These are phyloP conservation scores for Amazona vittata DNA, from an alignment of 2,113 vertebrate genomes.

Conservation along the genomic window DNA sequence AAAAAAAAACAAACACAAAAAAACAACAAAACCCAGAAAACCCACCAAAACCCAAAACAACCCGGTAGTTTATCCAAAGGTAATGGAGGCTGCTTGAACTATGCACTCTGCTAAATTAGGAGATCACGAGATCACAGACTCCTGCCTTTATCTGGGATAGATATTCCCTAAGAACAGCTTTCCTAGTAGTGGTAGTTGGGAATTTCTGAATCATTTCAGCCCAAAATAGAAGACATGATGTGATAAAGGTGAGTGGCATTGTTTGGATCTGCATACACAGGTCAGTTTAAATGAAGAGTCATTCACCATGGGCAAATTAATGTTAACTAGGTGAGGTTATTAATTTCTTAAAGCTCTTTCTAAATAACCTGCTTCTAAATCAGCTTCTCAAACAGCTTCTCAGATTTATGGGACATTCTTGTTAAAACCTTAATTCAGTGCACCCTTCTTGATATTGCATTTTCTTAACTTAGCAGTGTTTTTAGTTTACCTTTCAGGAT, in stretches of 20 bases:
- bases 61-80: not conserved
- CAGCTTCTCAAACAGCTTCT: not conserved
- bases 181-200: not conserved
- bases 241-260: not conserved
- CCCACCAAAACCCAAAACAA: not conserved
- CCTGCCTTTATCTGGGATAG: not conserved
- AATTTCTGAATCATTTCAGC: not conserved
- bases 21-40: not conserved
- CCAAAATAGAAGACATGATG: not conserved
- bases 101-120: not conserved
- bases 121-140: not conserved
- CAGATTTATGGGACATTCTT: not conserved
- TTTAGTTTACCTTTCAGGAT: not conserved
- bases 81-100: not conserved
- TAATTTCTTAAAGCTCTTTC: not conserved
- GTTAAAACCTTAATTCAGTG: not conserved
- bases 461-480: not conserved
- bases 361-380: not conserved
- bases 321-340: not conserved
- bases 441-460: not conserved
- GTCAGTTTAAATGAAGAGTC: not conserved
- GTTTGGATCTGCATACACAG: not conserved
- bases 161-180: not conserved
- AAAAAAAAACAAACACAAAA: not conserved
- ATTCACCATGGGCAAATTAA: not conserved